Evolutionary conservation across 2,888 invertebrate genomes (phyloP).

Genomic region (Cheilosia scutellata): DNA sequence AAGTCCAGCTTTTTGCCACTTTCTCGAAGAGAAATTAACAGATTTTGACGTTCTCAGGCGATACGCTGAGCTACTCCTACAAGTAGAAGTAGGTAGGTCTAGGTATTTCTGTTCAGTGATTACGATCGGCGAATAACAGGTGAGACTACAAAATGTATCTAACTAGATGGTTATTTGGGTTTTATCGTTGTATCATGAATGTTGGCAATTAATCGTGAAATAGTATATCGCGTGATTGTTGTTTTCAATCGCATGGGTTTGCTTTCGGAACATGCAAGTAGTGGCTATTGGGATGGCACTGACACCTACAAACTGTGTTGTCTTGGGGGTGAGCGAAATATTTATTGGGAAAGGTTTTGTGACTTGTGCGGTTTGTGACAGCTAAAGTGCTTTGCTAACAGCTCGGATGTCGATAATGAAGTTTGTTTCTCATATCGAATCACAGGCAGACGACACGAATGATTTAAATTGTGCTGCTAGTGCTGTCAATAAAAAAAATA

Average conservation of each 20-base stretch:
- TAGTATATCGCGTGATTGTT: conserved; percentile 60
- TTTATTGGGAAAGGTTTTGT: not conserved
- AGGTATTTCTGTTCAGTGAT: conserved; percentile 54
- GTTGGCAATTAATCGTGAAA: conserved; percentile 48
- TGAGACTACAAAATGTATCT: conserved; percentile 37
- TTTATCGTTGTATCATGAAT: conserved; percentile 42
- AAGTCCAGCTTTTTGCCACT: conserved; percentile 47
- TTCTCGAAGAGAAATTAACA: conserved; percentile 50
- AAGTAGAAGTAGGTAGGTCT: not conserved
- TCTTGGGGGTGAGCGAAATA: conserved; percentile 3
- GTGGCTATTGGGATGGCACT: conserved; percentile 20
- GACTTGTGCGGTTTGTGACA: not conserved
- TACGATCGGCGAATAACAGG: conserved; percentile 60
- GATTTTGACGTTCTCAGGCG: conserved; percentile 53
- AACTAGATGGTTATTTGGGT: conserved; percentile 8
- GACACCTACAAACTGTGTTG: conserved; percentile 23
- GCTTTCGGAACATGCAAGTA: conserved; percentile 25
- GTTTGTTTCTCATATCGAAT: not conserved
- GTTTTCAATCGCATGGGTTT: conserved; percentile 47
- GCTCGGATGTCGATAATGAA: conserved; percentile 18
- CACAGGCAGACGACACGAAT: not conserved
- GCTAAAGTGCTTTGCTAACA: no score
- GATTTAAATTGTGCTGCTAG: not conserved
- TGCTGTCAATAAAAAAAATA: not conserved
- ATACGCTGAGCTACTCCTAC: conserved; percentile 21